Evolutionary conservation across 2,888 invertebrate genomes (phyloP), one percentile per base, ranked within the genome.

Genomic region (Scaeva pyrastri): DNA sequence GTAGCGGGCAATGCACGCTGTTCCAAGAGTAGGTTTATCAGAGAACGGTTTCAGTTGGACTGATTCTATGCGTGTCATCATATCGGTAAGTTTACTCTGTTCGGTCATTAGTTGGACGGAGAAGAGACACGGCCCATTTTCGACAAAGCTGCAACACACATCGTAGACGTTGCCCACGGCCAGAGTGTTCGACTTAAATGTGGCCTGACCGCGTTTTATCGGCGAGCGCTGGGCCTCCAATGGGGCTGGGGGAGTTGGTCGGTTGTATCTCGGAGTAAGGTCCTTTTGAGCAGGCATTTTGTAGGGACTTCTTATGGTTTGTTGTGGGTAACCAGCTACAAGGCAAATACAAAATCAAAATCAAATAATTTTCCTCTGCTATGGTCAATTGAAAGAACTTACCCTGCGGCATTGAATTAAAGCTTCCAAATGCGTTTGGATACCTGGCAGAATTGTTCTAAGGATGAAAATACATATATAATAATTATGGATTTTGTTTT

Each of bases 101-200:
- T 94, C 94, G 60, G 94, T 93, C 89, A 94, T 94, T 31, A 97
- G 91, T 89, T 97, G 97, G 7, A 97, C 94, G 36, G 96, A 96
- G 93, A 97, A 97, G 74, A 95, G 93, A 86, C 95, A 94, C 6
- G 97, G 97, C 0, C 97, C 97, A 90, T 97, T 96, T 89, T 96
- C 96, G 19, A 97, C 95, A 91, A 94, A 96, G 21, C 96, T 96
- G 1, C 97, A 94, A 90, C 94, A 95, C 0, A 96, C 96, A 88
- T 95, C 94, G 89, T 96, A 95, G 86, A 94, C 94, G 0, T 94
- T 94, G 68, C 94, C 94, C 2, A 94, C 91, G 26, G 93, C 93
- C 39, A 95, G 88, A 16, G 94, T 91, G 85, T 93, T 91, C 6
- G 91, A 90, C 81, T 91, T 91, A 71, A 92, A 93, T 10, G 93